These are phyloP conservation scores for Lysandra bellargus DNA, from an alignment of 2,888 invertebrate genomes.

Conservation along the genomic window DNA sequence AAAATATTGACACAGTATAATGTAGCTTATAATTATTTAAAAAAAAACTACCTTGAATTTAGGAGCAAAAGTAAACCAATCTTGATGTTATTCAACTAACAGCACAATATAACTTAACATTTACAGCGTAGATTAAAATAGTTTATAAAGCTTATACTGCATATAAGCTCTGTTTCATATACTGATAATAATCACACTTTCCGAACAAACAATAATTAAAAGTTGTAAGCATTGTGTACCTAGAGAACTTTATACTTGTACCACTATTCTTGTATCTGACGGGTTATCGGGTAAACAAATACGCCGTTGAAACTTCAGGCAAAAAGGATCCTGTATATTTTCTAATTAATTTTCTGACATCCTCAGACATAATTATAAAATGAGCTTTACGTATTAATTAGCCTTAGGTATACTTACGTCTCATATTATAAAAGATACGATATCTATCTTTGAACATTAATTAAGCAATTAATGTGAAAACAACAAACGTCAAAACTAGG, in stretches of 20 bases:
- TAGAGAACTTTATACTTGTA: background rate
- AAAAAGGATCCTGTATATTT: background rate
- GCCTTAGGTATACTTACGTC: too few relatives aligned
- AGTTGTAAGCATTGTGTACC: constrained; percentile 7
- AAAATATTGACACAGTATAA: too few relatives aligned
- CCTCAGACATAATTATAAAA: background rate
- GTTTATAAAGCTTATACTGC: background rate
- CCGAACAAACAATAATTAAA: constrained; percentile 1
- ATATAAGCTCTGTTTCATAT: background rate
- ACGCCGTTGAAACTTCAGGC: background rate
- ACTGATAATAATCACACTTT: background rate
- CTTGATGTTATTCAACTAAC: too few relatives aligned
- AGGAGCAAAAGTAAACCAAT: too few relatives aligned
- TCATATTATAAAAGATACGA: background rate
- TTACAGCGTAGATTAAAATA: too few relatives aligned
- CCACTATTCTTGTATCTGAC: constrained; percentile 14
- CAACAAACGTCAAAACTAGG: constrained; percentile 3
- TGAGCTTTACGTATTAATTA: background rate
- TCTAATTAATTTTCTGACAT: background rate
- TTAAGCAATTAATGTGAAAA: background rate
- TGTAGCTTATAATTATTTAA: too few relatives aligned
- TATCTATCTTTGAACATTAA: background rate
- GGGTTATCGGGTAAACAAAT: background rate
- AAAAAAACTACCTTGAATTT: too few relatives aligned
- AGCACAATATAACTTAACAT: too few relatives aligned